Base-by-base conservation (phyloP, 2,113 vertebrate species). In the Tragelaphus imberbis region DNA sequence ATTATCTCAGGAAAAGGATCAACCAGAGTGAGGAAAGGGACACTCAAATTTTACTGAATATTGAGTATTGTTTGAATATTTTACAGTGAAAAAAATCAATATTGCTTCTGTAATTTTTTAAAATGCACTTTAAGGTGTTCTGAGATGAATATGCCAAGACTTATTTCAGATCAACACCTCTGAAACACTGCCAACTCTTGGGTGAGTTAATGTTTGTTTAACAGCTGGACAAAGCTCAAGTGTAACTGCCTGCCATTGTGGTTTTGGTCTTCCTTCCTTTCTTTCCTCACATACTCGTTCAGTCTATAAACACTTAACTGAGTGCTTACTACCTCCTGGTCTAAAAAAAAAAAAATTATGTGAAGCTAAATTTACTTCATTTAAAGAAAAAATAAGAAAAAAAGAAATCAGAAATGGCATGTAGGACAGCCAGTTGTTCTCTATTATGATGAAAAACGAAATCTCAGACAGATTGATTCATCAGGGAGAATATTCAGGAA, bases 381-480 rank as follows among this genome's bases (percentile, higher is more conserved):
- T 85, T 77, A 53, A 75, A 90, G 77, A 88, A 92, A 23, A 96
- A 95, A 84, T 40, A 63, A 53, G 30, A 82, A 56, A 56, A 27
- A 96, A 84, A 84, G 7, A 84, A 96, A 92, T 47, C 61, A 28
- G 33, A 75, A 95, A 71, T 61, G 84, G 44, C 81, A 92, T 80
- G 49, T 49, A 68, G 19, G 44, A 51, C 1, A 1, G 23, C 49
- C 88, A 93, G 51, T 88, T 90, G 21, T 90, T 84, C 65, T 84
- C 79, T 53, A 27, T 96, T 88, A 61, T 55, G 51, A 63, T 47
- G 84, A 63, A 91, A 94, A 80, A 94, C 49, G 90, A 98, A 94
- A 90, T 96, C 92, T 96, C 93, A 97, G 84, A 91, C 44, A n/a
- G 82, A 94, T 84, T 93, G 82, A 94, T 84, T 93, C 80, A 88